phyloP scores from a whole-genome alignment of 2,888 invertebrate species.

The Sphaeridia pumilis region DNA sequence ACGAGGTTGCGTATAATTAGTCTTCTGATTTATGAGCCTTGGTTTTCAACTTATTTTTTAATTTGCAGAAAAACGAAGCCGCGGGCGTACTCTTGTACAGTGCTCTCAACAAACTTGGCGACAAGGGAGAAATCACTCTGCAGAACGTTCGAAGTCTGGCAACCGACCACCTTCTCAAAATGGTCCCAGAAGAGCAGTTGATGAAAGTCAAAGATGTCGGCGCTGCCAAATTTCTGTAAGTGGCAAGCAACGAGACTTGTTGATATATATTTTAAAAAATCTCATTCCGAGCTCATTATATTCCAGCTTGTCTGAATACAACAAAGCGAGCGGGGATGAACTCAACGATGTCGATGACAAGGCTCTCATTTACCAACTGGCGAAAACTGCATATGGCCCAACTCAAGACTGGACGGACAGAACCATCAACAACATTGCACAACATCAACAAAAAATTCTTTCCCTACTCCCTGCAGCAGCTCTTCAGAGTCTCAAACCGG shows the following conservation, averaged over 20 bases:
- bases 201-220: constrained; percentile 30
- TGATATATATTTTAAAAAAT: too few relatives aligned
- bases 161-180: constrained; percentile 20
- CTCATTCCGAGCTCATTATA: too few relatives aligned
- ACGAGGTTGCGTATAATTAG: too few relatives aligned
- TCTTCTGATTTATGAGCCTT: neutral
- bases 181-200: constrained; percentile 33
- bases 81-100: constrained; percentile 26
- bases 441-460: constrained; percentile 15
- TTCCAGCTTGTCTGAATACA: constrained; percentile 12
- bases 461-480: constrained; percentile 20
- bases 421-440: constrained; percentile 10
- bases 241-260: too few relatives aligned
- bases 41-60: neutral
- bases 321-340: constrained; percentile 15
- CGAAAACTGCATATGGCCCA: constrained; percentile 24
- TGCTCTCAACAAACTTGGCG: constrained; percentile 28
- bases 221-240: constrained; percentile 25
- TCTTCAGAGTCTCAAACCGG: constrained; percentile 19
- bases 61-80: constrained; percentile 25
- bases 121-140: constrained; percentile 24
- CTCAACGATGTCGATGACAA: constrained; percentile 32
- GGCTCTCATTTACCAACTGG: constrained; percentile 27
- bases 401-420: constrained; percentile 20
- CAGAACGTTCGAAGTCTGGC: constrained; percentile 18